phyloP scores from a whole-genome alignment of 2,113 vertebrate species.

The Tupaia tana region DNA sequence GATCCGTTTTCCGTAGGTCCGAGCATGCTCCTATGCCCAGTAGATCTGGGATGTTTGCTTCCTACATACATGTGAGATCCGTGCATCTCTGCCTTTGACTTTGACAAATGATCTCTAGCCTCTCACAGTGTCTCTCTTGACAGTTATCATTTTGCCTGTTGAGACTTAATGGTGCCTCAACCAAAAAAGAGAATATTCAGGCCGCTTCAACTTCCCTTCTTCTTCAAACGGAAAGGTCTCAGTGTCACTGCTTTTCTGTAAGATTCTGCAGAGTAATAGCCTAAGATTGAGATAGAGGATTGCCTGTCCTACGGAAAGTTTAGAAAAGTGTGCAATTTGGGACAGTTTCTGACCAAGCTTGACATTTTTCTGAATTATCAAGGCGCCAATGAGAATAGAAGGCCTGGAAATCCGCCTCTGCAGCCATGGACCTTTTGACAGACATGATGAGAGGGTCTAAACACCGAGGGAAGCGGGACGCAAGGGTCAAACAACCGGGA shows the following conservation, averaged over 20 bases:
- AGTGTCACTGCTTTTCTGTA: slow-evolving; percentile 42
- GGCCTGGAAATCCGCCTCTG: no score
- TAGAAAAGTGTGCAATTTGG: slow-evolving; percentile 40
- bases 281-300: slow-evolving; percentile 45
- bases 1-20: no score
- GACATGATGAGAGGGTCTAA: neutral
- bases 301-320: slow-evolving; percentile 53
- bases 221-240: slow-evolving; percentile 56
- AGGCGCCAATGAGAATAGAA: neutral
- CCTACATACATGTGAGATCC: neutral
- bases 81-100: neutral
- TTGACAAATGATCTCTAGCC: neutral
- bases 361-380: slow-evolving; percentile 47
- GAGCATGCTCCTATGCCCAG: neutral
- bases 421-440: neutral
- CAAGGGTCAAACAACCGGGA: neutral
- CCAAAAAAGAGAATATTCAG: slow-evolving; percentile 34
- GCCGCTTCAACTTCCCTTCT: neutral
- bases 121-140: neutral
- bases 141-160: neutral
- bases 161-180: neutral
- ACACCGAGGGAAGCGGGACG: neutral
- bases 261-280: slow-evolving; percentile 25
- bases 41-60: neutral
- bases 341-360: slow-evolving; percentile 40